phyloP scores from a whole-genome alignment of 2,113 vertebrate genomes.

The Pterocles burchelli region DNA sequence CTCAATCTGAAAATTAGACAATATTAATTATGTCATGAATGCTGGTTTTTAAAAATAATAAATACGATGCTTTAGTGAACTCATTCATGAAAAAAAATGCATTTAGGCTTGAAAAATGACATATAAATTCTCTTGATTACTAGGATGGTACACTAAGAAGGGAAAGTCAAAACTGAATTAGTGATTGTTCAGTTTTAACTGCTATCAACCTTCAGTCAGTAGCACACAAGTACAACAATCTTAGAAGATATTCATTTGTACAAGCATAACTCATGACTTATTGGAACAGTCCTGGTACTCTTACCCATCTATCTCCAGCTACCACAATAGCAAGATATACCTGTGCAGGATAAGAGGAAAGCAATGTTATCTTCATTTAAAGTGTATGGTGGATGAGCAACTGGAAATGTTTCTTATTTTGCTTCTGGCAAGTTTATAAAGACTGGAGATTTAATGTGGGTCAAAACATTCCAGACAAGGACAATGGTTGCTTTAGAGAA shows the following conservation, averaged over 20 bases:
- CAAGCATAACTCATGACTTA: neutral
- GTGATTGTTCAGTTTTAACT: neutral
- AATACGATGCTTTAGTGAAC: neutral
- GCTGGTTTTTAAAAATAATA: neutral
- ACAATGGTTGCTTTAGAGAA: neutral
- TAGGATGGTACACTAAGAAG: neutral
- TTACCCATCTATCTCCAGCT: neutral
- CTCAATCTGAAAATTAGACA: neutral
- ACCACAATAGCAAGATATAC: neutral
- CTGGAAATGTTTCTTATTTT: neutral
- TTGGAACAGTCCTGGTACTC: neutral
- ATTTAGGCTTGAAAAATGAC: neutral
- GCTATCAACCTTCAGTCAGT: neutral
- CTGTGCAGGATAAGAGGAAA: neutral
- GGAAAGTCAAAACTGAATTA: neutral
- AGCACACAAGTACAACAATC: neutral
- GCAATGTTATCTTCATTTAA: neutral
- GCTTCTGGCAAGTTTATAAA: neutral
- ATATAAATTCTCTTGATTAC: neutral
- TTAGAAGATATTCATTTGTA: neutral
- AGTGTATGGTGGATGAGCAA: neutral
- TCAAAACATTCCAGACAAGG: neutral
- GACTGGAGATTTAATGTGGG: neutral
- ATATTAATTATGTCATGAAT: neutral
- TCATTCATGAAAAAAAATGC: neutral